These are phyloP conservation scores for Arrhamphus sclerolepis DNA, from an alignment of 2,797 vertebrate species.

Conservation along the genomic window DNA sequence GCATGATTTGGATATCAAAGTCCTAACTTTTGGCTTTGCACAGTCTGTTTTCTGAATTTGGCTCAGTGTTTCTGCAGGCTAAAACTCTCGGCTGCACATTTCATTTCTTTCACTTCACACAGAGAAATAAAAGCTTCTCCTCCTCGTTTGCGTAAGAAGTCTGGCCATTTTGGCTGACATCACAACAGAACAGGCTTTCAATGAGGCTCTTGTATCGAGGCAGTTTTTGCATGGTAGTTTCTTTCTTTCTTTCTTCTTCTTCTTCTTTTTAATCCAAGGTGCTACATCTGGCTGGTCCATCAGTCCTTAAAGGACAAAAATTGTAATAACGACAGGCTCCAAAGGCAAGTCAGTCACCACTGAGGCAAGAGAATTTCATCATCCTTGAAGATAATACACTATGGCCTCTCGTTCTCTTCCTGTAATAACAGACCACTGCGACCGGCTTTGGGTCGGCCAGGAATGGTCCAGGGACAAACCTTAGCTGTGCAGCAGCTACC, in stretches of 20 bases:
- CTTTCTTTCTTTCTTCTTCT: not conserved
- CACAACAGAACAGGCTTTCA: conserved; percentile 17
- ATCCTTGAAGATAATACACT: too few relatives aligned
- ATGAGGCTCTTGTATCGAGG: not conserved
- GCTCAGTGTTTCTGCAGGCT: conserved; percentile 16
- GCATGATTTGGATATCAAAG: conserved; percentile 45
- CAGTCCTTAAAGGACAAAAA: too few relatives aligned
- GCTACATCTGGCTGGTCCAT: too few relatives aligned
- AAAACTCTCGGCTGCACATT: conserved; percentile 6
- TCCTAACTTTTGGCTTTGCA: conserved; percentile 10
- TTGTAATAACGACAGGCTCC: too few relatives aligned
- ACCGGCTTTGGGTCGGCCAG: too few relatives aligned
- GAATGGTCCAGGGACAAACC: too few relatives aligned
- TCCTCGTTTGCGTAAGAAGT: conserved; percentile 1
- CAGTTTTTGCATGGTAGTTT: conserved; percentile 5
- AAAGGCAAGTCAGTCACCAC: too few relatives aligned
- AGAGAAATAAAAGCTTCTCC: conserved; percentile 17
- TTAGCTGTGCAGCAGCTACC: too few relatives aligned
- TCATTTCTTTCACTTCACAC: conserved; percentile 26
- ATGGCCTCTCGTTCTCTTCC: too few relatives aligned
- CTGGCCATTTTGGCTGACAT: conserved; percentile 9
- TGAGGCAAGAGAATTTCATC: too few relatives aligned
- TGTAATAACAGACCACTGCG: too few relatives aligned
- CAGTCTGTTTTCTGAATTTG: conserved; percentile 27
- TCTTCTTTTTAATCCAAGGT: too few relatives aligned